phyloP scores from a whole-genome alignment of 2,888 invertebrate genomes.

The Seira sanloemensis region DNA sequence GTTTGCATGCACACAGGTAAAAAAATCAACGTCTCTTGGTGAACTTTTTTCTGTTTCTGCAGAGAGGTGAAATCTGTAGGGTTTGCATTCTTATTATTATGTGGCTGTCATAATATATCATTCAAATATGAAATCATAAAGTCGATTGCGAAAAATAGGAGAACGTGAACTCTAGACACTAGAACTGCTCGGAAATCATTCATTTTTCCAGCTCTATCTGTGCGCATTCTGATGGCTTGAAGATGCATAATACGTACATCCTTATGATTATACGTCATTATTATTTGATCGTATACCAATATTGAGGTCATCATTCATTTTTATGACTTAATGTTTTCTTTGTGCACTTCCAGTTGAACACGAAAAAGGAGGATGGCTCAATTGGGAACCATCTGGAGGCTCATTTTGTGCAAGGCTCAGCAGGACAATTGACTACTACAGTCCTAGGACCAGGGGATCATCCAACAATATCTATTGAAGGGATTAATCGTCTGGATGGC shows the following conservation, averaged over 20 bases:
- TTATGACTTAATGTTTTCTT: neutral
- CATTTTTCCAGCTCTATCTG: neutral
- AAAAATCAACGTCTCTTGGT: no score
- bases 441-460: slow-evolving; percentile 58
- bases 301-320: neutral
- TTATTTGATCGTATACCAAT: no score
- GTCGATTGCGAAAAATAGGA: no score
- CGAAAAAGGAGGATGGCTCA: slow-evolving; percentile 55
- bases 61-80: no score
- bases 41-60: no score
- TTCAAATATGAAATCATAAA: no score
- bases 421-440: slow-evolving; percentile 53
- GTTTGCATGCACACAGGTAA: no score
- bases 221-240: no score
- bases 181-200: no score
- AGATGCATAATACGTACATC: neutral
- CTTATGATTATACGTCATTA: neutral
- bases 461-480: slow-evolving; percentile 68
- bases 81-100: no score
- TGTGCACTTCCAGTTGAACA: slow-evolving; percentile 41
- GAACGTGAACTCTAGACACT: no score
- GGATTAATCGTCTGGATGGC: slow-evolving; percentile 53
- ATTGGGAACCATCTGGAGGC: slow-evolving; percentile 68
- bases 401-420: slow-evolving; percentile 61
- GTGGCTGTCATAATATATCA: no score